Evolutionary conservation across 2,113 vertebrate genomes (phyloP).

Genomic region (Sitta europaea): DNA sequence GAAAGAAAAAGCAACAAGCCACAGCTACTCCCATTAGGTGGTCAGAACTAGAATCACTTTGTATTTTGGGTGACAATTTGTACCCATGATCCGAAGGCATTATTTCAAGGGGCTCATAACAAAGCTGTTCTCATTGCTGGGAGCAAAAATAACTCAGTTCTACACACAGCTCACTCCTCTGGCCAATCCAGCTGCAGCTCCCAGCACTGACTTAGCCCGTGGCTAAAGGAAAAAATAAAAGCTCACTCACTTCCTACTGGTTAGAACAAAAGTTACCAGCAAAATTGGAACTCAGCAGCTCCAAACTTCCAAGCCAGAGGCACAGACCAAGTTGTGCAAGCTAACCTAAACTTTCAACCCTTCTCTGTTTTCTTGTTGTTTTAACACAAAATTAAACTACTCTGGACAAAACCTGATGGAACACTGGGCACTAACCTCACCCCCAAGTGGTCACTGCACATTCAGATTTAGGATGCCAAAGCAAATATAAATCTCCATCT

Average conservation of each 20-base stretch:
- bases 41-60: constrained; percentile 7
- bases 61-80: constrained; percentile 39
- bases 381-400: neutral
- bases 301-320: neutral
- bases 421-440: neutral
- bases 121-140: neutral
- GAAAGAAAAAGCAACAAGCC: neutral
- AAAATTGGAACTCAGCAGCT: neutral
- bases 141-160: constrained; percentile 24
- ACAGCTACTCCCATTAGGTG: constrained; percentile 27
- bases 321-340: neutral
- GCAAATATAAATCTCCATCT: neutral
- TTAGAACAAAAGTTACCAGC: neutral
- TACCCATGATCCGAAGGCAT: neutral
- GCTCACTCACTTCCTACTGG: neutral
- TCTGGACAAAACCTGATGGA: neutral
- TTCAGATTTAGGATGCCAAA: neutral
- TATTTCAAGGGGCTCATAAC: constrained; percentile 33
- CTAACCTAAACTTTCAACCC: neutral
- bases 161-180: neutral
- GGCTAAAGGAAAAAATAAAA: neutral
- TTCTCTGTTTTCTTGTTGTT: neutral
- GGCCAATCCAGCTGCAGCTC: neutral
- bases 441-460: neutral
- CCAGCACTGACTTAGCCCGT: neutral